A percentile compares a stretch with the other conserved stretches of the same genome.
Conservation (phyloP, 2,888 invertebrate species). For the Macrostomum cliftonense region DNA sequence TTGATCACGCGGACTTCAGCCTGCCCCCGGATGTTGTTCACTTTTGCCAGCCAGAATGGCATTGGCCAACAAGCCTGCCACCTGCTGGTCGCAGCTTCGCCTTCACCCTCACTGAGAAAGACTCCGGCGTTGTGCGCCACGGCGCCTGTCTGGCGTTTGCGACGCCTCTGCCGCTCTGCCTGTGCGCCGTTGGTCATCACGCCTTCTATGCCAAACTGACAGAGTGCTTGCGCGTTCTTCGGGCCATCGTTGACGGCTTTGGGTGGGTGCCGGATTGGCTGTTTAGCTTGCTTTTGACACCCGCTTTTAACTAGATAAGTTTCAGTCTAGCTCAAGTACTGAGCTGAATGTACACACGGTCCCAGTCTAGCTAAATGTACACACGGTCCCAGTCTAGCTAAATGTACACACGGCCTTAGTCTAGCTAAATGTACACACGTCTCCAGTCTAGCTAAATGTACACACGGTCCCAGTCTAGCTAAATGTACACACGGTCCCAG, state of each 20-base stretch:
- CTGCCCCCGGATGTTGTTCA: slow-evolving; percentile 93
- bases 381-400: too few relatives aligned
- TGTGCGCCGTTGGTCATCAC: slow-evolving; percentile 94
- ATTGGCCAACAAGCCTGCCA: slow-evolving; percentile 64
- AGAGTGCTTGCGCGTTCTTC: slow-evolving; percentile 82
- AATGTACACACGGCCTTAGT: too few relatives aligned
- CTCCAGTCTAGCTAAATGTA: too few relatives aligned
- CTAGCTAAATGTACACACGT: too few relatives aligned
- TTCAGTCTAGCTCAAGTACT: too few relatives aligned
- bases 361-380: too few relatives aligned
- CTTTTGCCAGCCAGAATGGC: slow-evolving; percentile 98
- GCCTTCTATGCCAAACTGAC: slow-evolving; percentile 96
- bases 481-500: too few relatives aligned
- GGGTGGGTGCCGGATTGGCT: too few relatives aligned
- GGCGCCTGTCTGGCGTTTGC: slow-evolving; percentile 97
- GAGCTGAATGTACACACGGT: too few relatives aligned
- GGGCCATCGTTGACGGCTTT: slow-evolving; percentile 86
- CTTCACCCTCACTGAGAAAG: slow-evolving; percentile 93
- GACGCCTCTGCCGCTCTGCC: slow-evolving; percentile 77
- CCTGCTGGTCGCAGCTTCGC: slow-evolving; percentile 59
- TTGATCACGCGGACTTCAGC: slow-evolving; percentile 88
- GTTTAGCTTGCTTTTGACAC: too few relatives aligned
- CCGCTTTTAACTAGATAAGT: too few relatives aligned
- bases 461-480: too few relatives aligned
- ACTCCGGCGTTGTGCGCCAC: slow-evolving; percentile 59